Conservation (phyloP, 1,140 invertebrate species). For the Zaprionus lachaisei region DNA sequence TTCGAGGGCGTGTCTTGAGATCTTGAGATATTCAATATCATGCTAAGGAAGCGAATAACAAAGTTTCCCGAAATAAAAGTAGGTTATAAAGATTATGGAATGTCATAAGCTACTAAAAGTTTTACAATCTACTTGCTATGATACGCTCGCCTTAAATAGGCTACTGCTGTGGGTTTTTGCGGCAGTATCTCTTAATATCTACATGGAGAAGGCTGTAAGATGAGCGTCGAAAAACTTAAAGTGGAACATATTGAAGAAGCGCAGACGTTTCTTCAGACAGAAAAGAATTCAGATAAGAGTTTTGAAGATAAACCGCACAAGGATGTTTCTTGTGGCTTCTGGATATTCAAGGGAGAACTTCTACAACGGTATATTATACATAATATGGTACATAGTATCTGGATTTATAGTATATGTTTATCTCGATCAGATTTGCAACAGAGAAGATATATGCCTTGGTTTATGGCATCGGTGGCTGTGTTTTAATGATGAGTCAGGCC, state of each 20-base stretch:
- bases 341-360: constrained; percentile 85
- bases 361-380: constrained; percentile 84
- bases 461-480: constrained; percentile 89
- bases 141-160: neutral
- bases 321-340: constrained; percentile 88
- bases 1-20: neutral
- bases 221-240: neutral
- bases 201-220: neutral
- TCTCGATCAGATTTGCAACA: constrained; percentile 86
- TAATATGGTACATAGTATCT: too few species aligned
- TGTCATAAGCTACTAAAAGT: neutral
- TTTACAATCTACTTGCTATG: neutral
- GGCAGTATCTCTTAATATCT: neutral
- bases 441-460: constrained; percentile 90
- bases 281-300: neutral
- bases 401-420: neutral
- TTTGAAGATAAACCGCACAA: constrained; percentile 57
- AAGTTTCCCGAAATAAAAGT: neutral
- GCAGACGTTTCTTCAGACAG: neutral
- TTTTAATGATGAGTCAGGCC: constrained; percentile 89
- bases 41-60: neutral
- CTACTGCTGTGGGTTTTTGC: neutral
- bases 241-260: neutral
- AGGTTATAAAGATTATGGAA: neutral
- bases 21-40: neutral